Evolutionary conservation across 1,140 invertebrate species (phyloP).

Genomic region (Brachionus calyciflorus): DNA sequence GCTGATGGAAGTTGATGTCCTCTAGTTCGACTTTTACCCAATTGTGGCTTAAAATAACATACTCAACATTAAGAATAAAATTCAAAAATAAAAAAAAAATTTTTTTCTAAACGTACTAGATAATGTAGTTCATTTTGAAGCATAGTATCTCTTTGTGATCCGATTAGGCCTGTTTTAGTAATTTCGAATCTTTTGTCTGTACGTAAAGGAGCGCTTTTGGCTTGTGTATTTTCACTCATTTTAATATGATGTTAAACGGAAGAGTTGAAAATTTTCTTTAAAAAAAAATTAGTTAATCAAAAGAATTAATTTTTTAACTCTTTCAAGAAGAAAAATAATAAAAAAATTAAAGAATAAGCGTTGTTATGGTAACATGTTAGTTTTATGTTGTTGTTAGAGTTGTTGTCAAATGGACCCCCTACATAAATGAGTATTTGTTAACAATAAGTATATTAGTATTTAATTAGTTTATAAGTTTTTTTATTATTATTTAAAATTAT

Average conservation of each 20-base stretch:
- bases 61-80: too few relatives aligned
- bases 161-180: constrained; percentile 44
- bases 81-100: background rate
- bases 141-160: constrained; percentile 37
- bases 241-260: background rate
- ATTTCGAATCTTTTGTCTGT: constrained; percentile 21
- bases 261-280: background rate
- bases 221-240: background rate
- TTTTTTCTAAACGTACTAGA: constrained; percentile 2
- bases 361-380: constrained; percentile 18
- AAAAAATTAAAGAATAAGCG: constrained; percentile 13
- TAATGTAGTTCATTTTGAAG: constrained; percentile 43
- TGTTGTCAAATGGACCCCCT: background rate
- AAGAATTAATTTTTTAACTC: constrained; percentile 14
- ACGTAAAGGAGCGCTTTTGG: constrained; percentile 29
- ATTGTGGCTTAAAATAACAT: constrained; percentile 29
- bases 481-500: too few relatives aligned
- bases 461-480: too few relatives aligned
- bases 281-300: constrained; percentile 31
- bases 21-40: constrained; percentile 27
- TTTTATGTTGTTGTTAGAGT: background rate
- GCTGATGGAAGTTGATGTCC: constrained; percentile 30
- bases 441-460: too few relatives aligned
- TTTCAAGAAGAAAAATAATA: background rate
- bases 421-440: too few relatives aligned